These are phyloP conservation scores for Mesochorus sp. DNA, from an alignment of 2,888 invertebrate genomes.

Conservation along the genomic window DNA sequence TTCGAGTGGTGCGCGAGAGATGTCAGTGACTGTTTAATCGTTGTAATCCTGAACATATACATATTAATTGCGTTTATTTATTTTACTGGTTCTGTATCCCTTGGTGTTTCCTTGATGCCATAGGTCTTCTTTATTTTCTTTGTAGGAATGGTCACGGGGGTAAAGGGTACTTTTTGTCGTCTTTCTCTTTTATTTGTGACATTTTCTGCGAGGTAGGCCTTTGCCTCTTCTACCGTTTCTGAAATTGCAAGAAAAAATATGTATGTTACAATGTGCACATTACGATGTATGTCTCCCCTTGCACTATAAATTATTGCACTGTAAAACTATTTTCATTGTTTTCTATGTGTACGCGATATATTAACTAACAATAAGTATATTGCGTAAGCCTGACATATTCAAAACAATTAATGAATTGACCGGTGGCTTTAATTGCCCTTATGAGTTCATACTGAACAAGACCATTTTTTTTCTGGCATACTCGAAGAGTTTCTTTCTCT, in stretches of 20 bases:
- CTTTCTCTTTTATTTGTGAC: background rate
- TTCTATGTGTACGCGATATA: background rate
- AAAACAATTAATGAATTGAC: background rate
- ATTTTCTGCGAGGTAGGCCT: background rate
- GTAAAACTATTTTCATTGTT: background rate
- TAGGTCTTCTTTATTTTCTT: background rate
- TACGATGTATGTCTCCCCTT: background rate
- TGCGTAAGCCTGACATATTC: background rate
- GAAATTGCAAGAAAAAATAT: background rate
- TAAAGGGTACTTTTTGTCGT: background rate
- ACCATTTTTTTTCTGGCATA: background rate
- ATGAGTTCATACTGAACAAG: background rate
- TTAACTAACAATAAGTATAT: background rate
- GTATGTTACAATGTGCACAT: background rate
- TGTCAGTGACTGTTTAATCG: too few relatives aligned
- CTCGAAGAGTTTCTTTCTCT: background rate
- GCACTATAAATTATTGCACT: background rate
- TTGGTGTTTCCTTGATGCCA: background rate
- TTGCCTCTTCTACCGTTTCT: constrained; percentile 1
- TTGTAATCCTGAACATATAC: too few relatives aligned
- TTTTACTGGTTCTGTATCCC: background rate
- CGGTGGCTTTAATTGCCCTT: background rate
- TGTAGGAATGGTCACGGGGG: background rate
- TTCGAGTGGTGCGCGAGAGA: too few relatives aligned
- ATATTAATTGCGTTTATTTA: background rate